phyloP scores from a whole-genome alignment of 2,113 vertebrate genomes.

The Hipposideros armiger region DNA sequence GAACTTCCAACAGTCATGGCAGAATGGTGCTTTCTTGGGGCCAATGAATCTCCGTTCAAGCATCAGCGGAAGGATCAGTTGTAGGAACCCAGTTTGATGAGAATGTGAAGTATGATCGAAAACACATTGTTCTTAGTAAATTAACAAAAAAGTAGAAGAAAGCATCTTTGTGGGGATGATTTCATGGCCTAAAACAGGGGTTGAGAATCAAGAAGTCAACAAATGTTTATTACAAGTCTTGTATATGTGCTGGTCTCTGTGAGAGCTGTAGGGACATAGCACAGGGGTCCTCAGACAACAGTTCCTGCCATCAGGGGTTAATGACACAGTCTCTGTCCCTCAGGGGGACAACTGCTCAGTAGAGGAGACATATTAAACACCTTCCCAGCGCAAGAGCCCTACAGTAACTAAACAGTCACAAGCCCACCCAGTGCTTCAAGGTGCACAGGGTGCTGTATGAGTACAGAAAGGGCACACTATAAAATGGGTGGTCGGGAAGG shows the following conservation, averaged over 20 bases:
- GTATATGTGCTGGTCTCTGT: neutral
- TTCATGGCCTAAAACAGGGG: too few relatives aligned
- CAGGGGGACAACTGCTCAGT: neutral
- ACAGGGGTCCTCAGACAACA: neutral
- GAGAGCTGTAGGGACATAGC: neutral
- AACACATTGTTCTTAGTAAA: neutral
- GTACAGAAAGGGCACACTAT: neutral
- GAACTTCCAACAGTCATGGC: rapidly evolving
- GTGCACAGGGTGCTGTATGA: too few relatives aligned
- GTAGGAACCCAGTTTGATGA: neutral
- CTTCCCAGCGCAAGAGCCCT: neutral
- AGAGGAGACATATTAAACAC: neutral
- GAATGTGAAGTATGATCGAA: neutral
- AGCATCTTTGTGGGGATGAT: neutral
- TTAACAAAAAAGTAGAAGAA: neutral
- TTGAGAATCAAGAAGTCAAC: neutral
- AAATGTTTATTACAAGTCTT: neutral
- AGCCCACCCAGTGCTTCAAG: neutral
- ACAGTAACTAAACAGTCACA: neutral
- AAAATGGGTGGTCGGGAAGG: neutral
- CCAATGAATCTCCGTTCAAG: neutral
- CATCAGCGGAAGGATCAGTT: rapidly evolving
- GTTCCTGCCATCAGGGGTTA: too few relatives aligned
- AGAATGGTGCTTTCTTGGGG: neutral
- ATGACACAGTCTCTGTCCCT: too few relatives aligned